A percentile compares a stretch with the other conserved stretches of the same genome.
phyloP scores from a whole-genome alignment of 2,797 vertebrate species.

The Octomys mimax region DNA sequence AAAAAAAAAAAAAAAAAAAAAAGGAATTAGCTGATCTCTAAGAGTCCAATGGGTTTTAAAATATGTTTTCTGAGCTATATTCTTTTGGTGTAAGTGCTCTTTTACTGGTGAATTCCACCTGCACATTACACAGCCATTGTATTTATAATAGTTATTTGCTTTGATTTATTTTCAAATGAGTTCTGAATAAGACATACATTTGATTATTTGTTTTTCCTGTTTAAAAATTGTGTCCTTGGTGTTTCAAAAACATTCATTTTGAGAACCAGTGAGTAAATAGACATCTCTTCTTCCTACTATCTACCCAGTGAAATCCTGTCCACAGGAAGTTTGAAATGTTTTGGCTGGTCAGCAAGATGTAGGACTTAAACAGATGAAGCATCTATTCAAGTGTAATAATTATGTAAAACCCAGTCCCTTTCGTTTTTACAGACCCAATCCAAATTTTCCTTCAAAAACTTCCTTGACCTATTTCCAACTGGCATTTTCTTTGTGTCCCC shows the following conservation, averaged over 20 bases:
- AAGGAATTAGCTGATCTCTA: not conserved
- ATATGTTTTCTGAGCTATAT: not conserved
- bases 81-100: not conserved
- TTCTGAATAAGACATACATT: not conserved
- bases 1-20: not conserved
- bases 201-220: not conserved
- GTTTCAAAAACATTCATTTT: constrained; percentile 39
- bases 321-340: constrained; percentile 1
- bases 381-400: not conserved
- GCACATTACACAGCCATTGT: not conserved
- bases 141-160: constrained; percentile 29
- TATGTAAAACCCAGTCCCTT: not conserved
- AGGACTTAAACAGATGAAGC: not conserved
- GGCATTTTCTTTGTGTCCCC: constrained; percentile 30
- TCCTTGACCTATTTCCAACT: constrained; percentile 57
- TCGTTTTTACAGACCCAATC: not conserved
- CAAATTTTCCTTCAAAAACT: constrained; percentile 52
- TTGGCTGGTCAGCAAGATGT: not conserved
- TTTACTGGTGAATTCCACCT: not conserved
- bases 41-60: not conserved
- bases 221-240: constrained; percentile 10
- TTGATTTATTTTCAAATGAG: not conserved
- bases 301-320: not conserved
- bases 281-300: not conserved
- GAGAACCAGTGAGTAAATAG: not conserved